Evolutionary conservation across 2,888 invertebrate genomes (phyloP).

Genomic region (Drepana falcataria): DNA sequence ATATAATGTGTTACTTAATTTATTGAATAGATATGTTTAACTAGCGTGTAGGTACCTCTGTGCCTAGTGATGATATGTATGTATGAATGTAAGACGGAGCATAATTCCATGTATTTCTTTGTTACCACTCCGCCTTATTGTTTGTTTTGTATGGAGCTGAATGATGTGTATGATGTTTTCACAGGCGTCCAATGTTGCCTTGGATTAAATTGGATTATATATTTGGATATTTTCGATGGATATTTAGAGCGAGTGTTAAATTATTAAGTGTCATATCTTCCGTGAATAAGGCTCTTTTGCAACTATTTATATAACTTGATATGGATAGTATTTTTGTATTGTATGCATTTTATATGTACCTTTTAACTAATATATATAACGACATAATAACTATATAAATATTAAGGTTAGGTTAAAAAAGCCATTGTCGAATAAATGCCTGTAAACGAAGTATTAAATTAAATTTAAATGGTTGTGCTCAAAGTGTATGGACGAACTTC

Average conservation of each 20-base stretch:
- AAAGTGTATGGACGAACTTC: too few species aligned
- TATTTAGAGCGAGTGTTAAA: background rate
- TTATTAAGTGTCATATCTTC: conserved; percentile 3
- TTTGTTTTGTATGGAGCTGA: conserved; percentile 21
- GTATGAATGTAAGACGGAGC: conserved; percentile 33
- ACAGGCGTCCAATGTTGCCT: conserved; percentile 33
- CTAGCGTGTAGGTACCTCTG: too few species aligned
- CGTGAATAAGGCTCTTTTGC: background rate
- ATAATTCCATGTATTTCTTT: conserved; percentile 40
- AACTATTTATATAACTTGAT: background rate
- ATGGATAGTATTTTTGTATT: background rate
- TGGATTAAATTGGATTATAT: conserved; percentile 13
- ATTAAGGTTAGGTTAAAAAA: too few species aligned
- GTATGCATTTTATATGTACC: too few species aligned
- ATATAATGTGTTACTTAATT: conserved; percentile 65
- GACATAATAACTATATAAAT: too few species aligned
- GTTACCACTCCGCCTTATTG: conserved; percentile 61
- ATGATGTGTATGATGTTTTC: conserved; percentile 13
- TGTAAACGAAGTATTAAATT: too few species aligned
- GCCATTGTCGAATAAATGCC: too few species aligned
- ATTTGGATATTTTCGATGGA: conserved; percentile 25
- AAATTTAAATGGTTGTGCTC: too few species aligned
- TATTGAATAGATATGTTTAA: conserved; percentile 51
- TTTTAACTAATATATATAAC: too few species aligned
- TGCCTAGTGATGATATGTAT: too few species aligned